Evolutionary conservation across 2,888 invertebrate species (phyloP).

Genomic region (Phengaris alcon): DNA sequence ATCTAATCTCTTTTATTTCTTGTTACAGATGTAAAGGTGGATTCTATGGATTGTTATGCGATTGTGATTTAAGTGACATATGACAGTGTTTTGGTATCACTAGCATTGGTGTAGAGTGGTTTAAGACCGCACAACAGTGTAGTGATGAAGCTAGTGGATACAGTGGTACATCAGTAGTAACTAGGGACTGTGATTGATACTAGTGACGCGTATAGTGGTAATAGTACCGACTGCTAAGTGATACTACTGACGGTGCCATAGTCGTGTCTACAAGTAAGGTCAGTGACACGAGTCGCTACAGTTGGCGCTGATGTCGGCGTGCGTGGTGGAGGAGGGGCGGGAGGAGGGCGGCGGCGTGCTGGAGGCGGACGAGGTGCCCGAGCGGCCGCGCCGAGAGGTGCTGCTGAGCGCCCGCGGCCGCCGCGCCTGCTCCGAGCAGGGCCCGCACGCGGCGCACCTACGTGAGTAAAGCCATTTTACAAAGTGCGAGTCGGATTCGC

Average conservation of each 20-base stretch:
- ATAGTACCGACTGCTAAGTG: background rate
- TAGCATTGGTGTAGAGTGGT: background rate
- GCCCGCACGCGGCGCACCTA: constrained; percentile 79
- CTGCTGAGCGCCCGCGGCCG: constrained; percentile 78
- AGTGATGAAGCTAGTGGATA: background rate
- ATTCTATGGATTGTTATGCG: background rate
- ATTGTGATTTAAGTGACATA: background rate
- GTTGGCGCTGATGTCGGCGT: constrained; percentile 57
- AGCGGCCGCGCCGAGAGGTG: constrained; percentile 71
- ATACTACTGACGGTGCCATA: background rate
- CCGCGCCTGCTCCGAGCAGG: constrained; percentile 84
- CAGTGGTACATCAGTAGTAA: background rate
- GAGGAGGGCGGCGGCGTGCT: constrained; percentile 49
- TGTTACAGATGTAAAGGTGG: background rate
- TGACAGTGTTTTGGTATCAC: background rate
- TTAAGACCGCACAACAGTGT: background rate
- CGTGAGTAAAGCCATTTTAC: constrained; percentile 52
- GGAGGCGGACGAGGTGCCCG: constrained; percentile 57
- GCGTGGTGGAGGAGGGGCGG: constrained; percentile 67
- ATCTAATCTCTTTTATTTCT: background rate
- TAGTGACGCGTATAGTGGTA: constrained; percentile 1
- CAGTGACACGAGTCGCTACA: background rate
- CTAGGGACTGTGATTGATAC: background rate
- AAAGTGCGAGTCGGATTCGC: too few relatives aligned
- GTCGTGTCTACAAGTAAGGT: background rate